These are phyloP conservation scores for Morone chrysops DNA, from an alignment of 2,113 vertebrate genomes.

Conservation along the genomic window DNA sequence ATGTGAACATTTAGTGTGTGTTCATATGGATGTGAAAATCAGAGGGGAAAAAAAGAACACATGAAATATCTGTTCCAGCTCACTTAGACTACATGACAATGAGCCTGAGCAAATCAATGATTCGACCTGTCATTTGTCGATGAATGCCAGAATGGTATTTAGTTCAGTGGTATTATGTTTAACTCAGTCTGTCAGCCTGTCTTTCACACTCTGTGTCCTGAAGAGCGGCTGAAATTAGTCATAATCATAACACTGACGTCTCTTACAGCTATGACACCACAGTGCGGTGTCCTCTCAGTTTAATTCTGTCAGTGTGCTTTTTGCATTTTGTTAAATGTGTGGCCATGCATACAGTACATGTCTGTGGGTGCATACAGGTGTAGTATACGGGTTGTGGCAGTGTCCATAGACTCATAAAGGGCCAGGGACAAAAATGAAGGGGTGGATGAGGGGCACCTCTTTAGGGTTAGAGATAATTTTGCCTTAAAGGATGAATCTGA, in stretches of 20 bases:
- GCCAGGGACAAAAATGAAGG: neutral
- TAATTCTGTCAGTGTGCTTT: conserved; percentile 20
- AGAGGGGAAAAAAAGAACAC: neutral
- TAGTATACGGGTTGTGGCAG: too few relatives aligned
- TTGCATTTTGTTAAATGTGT: neutral
- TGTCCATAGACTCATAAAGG: neutral
- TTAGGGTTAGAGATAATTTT: neutral
- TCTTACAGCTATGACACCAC: conserved; percentile 41
- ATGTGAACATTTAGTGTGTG: neutral
- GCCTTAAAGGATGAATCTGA: neutral
- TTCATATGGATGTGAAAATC: neutral
- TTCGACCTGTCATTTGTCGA: conserved; percentile 51
- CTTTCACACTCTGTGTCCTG: conserved; percentile 63
- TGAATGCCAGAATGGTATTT: conserved; percentile 47
- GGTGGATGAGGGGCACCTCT: neutral
- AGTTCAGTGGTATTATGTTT: conserved; percentile 56
- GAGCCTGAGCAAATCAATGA: conserved; percentile 51
- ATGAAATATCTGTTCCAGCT: conserved; percentile 24
- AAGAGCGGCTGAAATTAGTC: conserved; percentile 65
- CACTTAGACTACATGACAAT: conserved; percentile 10
- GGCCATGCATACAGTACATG: neutral
- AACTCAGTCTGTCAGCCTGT: conserved; percentile 57
- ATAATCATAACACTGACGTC: conserved; percentile 59
- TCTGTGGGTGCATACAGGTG: neutral
- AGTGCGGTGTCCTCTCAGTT: conserved; percentile 14